Percentiles rank a stretch among this genome's conserved stretches.
Conservation (phyloP, 2,113 vertebrate genomes). For the Macrotis lagotis region DNA sequence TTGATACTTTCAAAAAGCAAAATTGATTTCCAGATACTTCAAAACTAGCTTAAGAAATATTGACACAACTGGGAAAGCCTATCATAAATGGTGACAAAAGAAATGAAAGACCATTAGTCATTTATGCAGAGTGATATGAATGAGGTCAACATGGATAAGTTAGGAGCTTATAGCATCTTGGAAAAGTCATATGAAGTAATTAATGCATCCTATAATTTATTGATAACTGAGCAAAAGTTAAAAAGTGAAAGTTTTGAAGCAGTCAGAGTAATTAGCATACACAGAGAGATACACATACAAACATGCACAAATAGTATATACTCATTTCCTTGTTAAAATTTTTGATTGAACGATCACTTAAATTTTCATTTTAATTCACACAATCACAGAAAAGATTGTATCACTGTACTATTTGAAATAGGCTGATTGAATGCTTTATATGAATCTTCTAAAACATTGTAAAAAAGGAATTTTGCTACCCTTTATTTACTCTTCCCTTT, state of each 20-base stretch:
- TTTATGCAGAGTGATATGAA: constrained; percentile 32
- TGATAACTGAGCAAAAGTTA: not conserved
- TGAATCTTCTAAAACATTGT: not conserved
- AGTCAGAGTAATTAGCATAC: not conserved
- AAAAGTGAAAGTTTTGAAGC: not conserved
- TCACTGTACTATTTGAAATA: not conserved
- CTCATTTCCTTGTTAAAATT: not conserved
- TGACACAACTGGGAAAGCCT: constrained; percentile 59
- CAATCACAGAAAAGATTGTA: not conserved
- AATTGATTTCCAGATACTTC: constrained; percentile 38
- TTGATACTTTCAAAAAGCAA: constrained; percentile 4
- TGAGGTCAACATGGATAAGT: constrained; percentile 2
- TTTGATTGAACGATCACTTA: not conserved
- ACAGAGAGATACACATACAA: too few relatives aligned
- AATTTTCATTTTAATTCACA: not conserved
- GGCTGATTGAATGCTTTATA: not conserved
- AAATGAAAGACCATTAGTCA: constrained; percentile 50
- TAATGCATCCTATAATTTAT: not conserved
- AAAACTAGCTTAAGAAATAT: constrained; percentile 35
- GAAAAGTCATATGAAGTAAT: not conserved
- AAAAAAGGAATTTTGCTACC: not conserved
- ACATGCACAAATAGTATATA: not conserved
- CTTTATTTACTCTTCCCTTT: not conserved
- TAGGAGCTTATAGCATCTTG: not conserved
- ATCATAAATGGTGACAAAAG: constrained; percentile 49